A percentile compares a stretch with the other conserved stretches of the same genome.
Evolutionary conservation across 2,797 vertebrate genomes (phyloP).

Genomic region (Schizopygopsis malacanthus): DNA sequence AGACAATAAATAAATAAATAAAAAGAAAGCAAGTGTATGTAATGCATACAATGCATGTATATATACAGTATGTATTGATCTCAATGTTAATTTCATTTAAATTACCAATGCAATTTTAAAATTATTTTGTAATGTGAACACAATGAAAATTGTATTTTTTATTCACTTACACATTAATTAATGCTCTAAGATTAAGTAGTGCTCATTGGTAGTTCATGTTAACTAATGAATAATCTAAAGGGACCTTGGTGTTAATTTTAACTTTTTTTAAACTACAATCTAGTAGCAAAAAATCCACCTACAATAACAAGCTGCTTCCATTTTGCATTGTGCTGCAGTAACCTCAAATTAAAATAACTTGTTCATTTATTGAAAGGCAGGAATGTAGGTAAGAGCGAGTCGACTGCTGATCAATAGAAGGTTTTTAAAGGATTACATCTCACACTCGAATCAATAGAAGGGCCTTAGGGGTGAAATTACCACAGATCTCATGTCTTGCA

Average conservation of each 20-base stretch:
- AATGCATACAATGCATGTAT: not conserved
- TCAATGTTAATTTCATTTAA: not conserved
- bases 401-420: conserved; percentile 49
- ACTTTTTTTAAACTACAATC: not conserved
- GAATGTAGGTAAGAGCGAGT: conserved; percentile 23
- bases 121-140: not conserved
- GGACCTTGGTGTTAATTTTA: not conserved
- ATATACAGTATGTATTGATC: not conserved
- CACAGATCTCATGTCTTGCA: conserved; percentile 19
- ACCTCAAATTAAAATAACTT: conserved; percentile 35
- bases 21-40: not conserved
- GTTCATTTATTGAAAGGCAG: conserved; percentile 47
- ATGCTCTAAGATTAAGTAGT: not conserved
- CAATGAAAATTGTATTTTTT: not conserved
- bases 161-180: not conserved
- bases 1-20: not conserved
- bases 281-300: not conserved
- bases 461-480: conserved; percentile 11
- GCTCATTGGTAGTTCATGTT: not conserved
- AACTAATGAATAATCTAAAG: not conserved
- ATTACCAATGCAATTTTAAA: not conserved
- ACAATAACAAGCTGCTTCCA: not conserved
- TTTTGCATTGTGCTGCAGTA: not conserved
- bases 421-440: conserved; percentile 52
- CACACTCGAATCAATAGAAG: conserved; percentile 62